Evolutionary conservation across 2,113 vertebrate species (phyloP), one percentile per base, ranked within the genome.

Genomic region (Mesocricetus auratus): DNA sequence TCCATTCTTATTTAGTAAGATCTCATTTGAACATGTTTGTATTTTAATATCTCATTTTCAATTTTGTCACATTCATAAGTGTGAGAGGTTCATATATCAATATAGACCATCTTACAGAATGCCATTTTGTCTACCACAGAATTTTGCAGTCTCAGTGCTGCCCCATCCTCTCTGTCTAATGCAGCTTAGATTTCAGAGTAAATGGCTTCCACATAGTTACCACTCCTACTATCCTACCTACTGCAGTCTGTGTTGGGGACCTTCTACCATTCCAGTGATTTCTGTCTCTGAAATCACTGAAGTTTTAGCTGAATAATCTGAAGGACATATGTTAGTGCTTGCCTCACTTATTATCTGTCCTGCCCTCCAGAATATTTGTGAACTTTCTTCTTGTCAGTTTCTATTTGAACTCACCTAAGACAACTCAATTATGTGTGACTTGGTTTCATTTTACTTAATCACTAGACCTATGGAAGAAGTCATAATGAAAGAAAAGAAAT

Each of bases 401-500:
- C 36, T 91, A 24, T 89, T 77, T 77, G 26, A 94, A 77, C 33
- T 45, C 58, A 47, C 4, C 45, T 56, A 82, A 89, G 13, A 71
- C 58, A 36, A 64, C 42, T 36, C 60, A 78, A 7, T 82, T 77
- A 69, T 26, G 3, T 71, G 47, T 7, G n/a, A 42, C 36, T 69
- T 60, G 60, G 21, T 82, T 96, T 82, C 31, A 50, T 62, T 96
- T 74, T 69, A 26, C 36, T 79, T 74, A 87, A n/a, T 91, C 10
- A 58, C 24, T 42, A 24, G 29, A 71, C 8, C 42, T 62, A 81
- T 26, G 50, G 26, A 64, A 62, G 11, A 71, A 86, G n/a, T 95
- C 81, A 47, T 47, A n/a, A 86, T 47, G 16, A 86, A 82, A 92
- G 15, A 94, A 90, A 94, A 92, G n/a, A 82, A n/a, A 31, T 50